These are phyloP conservation scores for Sarcophaga peregrina DNA, from an alignment of 1,140 invertebrate genomes.

Conservation along the genomic window DNA sequence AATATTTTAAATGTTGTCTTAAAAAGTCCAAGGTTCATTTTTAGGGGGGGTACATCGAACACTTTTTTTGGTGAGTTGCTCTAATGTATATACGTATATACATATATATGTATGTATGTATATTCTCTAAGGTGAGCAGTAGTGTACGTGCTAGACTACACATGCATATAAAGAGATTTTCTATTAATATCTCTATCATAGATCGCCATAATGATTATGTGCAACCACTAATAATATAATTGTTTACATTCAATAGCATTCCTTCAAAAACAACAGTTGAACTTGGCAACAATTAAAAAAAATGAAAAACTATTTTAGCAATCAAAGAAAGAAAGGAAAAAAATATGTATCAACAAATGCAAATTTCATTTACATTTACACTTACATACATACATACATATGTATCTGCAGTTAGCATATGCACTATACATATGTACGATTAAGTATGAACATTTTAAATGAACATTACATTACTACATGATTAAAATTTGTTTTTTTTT, in stretches of 20 bases:
- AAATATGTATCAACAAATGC: background rate
- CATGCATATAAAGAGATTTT: background rate
- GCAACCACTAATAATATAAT: background rate
- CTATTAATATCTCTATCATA: constrained; percentile 15
- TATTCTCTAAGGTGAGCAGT: too few species aligned
- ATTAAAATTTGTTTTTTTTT: constrained; percentile 4
- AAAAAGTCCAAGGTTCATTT: too few species aligned
- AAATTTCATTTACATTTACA: background rate
- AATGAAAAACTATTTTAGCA: background rate
- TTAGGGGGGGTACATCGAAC: too few species aligned
- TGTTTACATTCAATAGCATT: constrained; percentile 19
- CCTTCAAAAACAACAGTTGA: background rate
- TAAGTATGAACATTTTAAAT: background rate
- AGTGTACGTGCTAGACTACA: background rate
- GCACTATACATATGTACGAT: too few species aligned
- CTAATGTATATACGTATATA: too few species aligned
- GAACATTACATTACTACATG: constrained; percentile 38
- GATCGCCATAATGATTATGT: background rate
- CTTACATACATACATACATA: background rate
- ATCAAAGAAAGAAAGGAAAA: background rate
- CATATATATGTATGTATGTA: too few species aligned
- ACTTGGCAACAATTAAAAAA: constrained; percentile 28
- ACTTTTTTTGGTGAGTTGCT: too few species aligned
- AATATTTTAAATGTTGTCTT: too few species aligned
- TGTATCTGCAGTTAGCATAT: constrained; percentile 11